Base-by-base conservation (phyloP, 2,888 invertebrate genomes). In the Emmelina monodactyla region DNA sequence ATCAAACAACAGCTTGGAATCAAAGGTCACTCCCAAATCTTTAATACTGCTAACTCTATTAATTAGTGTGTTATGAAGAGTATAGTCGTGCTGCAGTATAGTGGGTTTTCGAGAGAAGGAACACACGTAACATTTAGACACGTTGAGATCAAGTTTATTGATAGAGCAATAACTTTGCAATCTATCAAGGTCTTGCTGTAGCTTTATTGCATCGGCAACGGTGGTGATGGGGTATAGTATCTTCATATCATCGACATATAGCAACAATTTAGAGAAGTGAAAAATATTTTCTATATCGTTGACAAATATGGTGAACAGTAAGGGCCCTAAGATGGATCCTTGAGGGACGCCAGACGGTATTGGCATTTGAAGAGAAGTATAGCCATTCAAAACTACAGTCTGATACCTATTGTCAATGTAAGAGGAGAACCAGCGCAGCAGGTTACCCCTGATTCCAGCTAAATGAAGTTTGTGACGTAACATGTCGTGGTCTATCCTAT, bases 51-150 rank as follows among this genome's bases (percentile, higher is more conserved):
- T 29, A 2, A 29, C 29, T 12, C 14, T 29, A 3, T 9, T 3
- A 3, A 25, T 7, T 25, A 11, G 25, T 7, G 11, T 25, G 10
- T 25, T 25, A 25, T 25, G 9, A 3, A 25, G 9, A n/a, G n/a
- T 28, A 10, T 32, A 34, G 12, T 28, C 28, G 11, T 16, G 28
- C 2, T n/a, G 34, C 16, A 34, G 2, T 2, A 19, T 31, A 2
- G 32, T 34, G 1, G 37, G 29, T 22, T 37, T 37, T 5, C 37
- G 35, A 16, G 37, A 36, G 22, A 34, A 38, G 1, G 37, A 22
- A 22, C 37, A 37, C 1, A 41, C 13, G 29, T 14, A 37, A n/a
- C 41, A 38, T 31, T 41, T 41, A 0, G 37, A 35, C 9, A 38
- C 32, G 10, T 41, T 41, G 9, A 41, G 22, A 13, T 38, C 33